Percentiles rank a stretch among this genome's conserved stretches.
These are phyloP conservation scores for Sebastes iracundus DNA, from an alignment of 2,797 vertebrate species.

Conservation along the genomic window DNA sequence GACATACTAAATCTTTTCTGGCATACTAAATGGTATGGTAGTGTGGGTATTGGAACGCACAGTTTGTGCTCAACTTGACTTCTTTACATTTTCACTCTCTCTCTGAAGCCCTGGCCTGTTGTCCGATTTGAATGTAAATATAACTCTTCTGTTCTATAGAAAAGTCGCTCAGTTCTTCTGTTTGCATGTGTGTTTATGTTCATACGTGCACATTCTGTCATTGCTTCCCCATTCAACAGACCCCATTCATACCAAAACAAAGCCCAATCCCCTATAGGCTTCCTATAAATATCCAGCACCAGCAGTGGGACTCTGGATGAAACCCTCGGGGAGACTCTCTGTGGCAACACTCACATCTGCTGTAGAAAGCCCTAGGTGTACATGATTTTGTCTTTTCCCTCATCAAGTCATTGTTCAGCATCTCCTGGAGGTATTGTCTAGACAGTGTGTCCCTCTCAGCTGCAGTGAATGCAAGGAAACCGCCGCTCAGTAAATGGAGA, in stretches of 20 bases:
- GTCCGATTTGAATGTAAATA: neutral
- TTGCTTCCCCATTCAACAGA: conserved; percentile 13
- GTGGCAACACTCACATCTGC: conserved; percentile 11
- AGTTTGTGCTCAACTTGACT: neutral
- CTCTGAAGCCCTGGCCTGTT: neutral
- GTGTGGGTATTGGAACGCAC: too few species aligned
- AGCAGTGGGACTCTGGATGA: conserved; percentile 18
- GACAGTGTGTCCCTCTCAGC: conserved; percentile 13
- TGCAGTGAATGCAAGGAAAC: conserved; percentile 65
- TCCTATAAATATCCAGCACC: conserved; percentile 54
- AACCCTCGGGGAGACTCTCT: neutral
- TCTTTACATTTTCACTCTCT: neutral
- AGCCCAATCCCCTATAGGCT: conserved; percentile 46
- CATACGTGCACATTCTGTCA: conserved; percentile 26
- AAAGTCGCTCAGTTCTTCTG: neutral
- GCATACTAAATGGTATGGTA: too few species aligned
- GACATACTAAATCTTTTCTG: too few species aligned
- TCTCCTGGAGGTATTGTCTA: conserved; percentile 61
- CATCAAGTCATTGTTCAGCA: conserved; percentile 57
- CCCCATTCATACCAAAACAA: conserved; percentile 59
- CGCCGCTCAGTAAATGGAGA: conserved; percentile 3
- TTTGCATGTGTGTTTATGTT: neutral
- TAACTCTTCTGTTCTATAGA: neutral
- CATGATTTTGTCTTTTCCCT: conserved; percentile 2
- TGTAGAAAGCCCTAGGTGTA: conserved; percentile 20